Evolutionary conservation across 2,888 invertebrate species (phyloP).

Genomic region (Epinotia brunnichana): DNA sequence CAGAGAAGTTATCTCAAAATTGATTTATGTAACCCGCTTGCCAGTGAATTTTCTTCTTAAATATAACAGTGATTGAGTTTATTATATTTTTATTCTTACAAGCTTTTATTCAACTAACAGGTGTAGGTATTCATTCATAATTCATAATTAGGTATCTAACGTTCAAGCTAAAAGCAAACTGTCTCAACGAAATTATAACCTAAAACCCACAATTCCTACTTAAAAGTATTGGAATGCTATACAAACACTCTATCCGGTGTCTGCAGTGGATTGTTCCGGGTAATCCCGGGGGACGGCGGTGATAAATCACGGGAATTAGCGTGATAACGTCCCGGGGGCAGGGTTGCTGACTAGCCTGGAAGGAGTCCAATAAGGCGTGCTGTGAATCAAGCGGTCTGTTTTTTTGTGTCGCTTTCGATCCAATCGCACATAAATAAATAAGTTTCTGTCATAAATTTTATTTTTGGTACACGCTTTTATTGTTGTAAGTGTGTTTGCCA

Average conservation of each 20-base stretch:
- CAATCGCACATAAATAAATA: too few species aligned
- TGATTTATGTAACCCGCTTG: constrained; percentile 5
- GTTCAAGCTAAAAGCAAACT: too few species aligned
- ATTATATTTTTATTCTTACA: too few species aligned
- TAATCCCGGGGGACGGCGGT: constrained; percentile 28
- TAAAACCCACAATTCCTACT: not conserved
- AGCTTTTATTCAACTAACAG: too few species aligned
- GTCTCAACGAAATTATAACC: not conserved
- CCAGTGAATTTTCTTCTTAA: not conserved
- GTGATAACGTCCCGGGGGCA: constrained; percentile 28
- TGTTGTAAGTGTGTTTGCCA: too few species aligned
- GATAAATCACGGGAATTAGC: constrained; percentile 43
- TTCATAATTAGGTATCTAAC: too few species aligned
- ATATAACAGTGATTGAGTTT: too few species aligned
- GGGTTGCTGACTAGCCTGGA: constrained; percentile 21
- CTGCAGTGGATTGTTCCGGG: constrained; percentile 35
- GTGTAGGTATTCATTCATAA: too few species aligned
- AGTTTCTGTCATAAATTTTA: too few species aligned
- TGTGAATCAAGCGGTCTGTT: not conserved
- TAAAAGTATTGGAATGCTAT: not conserved
- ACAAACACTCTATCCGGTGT: constrained; percentile 23
- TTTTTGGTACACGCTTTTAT: too few species aligned
- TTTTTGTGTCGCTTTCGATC: not conserved
- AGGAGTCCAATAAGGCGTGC: not conserved
- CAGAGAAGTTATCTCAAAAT: not conserved